phyloP scores from a whole-genome alignment of 2,113 vertebrate species.

The Oriolus oriolus region DNA sequence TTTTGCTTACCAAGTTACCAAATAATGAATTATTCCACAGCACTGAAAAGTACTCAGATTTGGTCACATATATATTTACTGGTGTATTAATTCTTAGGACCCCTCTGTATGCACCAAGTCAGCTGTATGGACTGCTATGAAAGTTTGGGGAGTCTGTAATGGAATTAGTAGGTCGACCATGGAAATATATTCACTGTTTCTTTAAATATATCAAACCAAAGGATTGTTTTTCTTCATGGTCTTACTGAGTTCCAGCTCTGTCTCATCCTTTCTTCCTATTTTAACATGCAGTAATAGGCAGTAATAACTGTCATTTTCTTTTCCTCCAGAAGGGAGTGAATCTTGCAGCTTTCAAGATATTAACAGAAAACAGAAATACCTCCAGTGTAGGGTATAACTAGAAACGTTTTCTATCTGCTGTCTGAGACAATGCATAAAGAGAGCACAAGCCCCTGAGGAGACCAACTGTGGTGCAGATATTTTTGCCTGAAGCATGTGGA shows the following conservation, averaged over 20 bases:
- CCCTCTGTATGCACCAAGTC: background rate
- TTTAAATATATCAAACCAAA: background rate
- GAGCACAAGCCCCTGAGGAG: background rate
- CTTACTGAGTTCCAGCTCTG: background rate
- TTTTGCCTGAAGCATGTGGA: slow-evolving; percentile 6
- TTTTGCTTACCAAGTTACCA: background rate
- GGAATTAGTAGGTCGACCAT: background rate
- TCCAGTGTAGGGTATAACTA: background rate
- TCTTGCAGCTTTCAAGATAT: background rate
- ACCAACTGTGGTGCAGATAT: background rate
- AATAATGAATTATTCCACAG: background rate
- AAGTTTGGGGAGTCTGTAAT: background rate
- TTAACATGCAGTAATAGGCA: background rate
- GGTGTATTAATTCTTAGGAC: background rate
- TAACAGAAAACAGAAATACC: slow-evolving; percentile 2
- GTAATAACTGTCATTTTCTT: slow-evolving; percentile 29
- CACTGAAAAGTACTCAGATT: background rate
- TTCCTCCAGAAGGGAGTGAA: background rate
- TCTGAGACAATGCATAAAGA: background rate
- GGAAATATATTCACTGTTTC: background rate
- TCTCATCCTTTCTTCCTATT: slow-evolving; percentile 9
- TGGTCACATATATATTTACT: background rate
- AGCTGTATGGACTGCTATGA: background rate
- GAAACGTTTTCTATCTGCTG: background rate
- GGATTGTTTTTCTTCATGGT: background rate